Base-by-base conservation (phyloP, 2,113 vertebrate species). In the Sula dactylatra region DNA sequence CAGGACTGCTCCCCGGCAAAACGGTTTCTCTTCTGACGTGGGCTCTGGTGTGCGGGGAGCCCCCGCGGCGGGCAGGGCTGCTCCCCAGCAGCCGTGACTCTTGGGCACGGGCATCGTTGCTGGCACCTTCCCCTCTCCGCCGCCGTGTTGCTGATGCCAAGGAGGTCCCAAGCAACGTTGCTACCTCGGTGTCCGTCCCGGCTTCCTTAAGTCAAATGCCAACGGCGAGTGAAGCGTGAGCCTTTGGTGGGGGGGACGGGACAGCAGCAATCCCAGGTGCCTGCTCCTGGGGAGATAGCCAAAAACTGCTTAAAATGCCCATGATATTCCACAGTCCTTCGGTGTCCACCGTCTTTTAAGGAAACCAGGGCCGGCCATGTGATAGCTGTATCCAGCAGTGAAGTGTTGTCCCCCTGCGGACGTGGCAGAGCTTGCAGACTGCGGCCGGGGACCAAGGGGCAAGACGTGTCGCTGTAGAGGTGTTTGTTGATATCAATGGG, bases 381-480 rank as follows among this genome's bases (percentile, higher is more conserved):
- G 0, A 3, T 11, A 11, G 31, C 62, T 90, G 31, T 22, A 40
- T 6, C 64, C 42, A 52, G 65, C 26, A 31, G 31, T 2, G 18
- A 52, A 26, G 25, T 0, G 0, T 55, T 16, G 18, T 32, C 79
- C 27, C 62, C 17, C 52, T 13, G 13, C 7, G 31, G 59, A 44
- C 4, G 34, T 55, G n/a, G 56, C 45, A n/a, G 47, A 50, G 42
- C 59, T 65, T 59, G 16, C 16, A 21, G 59, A 31, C 31, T 13
- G 29, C 8, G 1, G 44, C 7, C 42, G 45, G 22, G 47, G 9
- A 36, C 36, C 20, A 16, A 22, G 50, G 80, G 50, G 49, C 44
- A 36, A 18, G 10, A 38, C 27, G 5, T 2, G 8, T 27, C 11
- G 0, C 8, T n/a, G 14, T 13, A 42, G n/a, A 40, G n/a, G 12